Conservation (phyloP, 1,140 invertebrate genomes). For the Dermatophagoides farinae region DNA sequence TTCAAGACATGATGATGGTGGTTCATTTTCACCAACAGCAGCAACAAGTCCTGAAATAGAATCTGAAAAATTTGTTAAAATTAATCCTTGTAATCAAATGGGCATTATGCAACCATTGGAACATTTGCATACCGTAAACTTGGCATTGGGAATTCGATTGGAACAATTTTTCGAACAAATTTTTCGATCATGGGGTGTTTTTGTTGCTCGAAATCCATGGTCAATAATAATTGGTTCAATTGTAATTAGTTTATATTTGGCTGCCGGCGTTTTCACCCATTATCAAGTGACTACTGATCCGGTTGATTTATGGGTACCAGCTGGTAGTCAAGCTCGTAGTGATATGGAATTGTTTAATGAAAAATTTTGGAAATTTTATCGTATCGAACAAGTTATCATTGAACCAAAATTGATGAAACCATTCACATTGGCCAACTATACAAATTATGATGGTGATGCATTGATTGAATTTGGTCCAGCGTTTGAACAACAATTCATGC, state of each 20-base stretch:
- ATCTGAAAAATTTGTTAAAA: not conserved
- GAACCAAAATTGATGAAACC: conserved; percentile 20
- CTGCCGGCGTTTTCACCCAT: conserved; percentile 34
- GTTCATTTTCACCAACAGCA: not conserved
- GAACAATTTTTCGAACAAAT: conserved; percentile 50
- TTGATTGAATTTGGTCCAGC: conserved; percentile 49
- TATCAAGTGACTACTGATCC: conserved; percentile 75
- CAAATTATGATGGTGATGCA: conserved; percentile 19
- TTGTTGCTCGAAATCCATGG: conserved; percentile 56
- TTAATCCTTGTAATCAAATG: not conserved
- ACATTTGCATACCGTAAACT: conserved; percentile 2
- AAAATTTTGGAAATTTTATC: conserved; percentile 67
- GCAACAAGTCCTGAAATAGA: not conserved
- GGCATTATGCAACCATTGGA: conserved; percentile 11
- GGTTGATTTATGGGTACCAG: conserved; percentile 87
- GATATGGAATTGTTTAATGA: conserved; percentile 80
- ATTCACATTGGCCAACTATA: conserved; percentile 11
- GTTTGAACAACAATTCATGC: conserved; percentile 59
- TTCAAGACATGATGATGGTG: no score
- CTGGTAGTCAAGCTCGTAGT: conserved; percentile 53
- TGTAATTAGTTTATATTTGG: conserved; percentile 35
- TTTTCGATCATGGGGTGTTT: conserved; percentile 59
- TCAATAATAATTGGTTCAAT: conserved; percentile 48
- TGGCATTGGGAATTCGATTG: conserved; percentile 42
- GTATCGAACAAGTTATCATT: conserved; percentile 73